These are phyloP conservation scores for Phania funesta DNA, from an alignment of 2,888 invertebrate species.

Conservation along the genomic window DNA sequence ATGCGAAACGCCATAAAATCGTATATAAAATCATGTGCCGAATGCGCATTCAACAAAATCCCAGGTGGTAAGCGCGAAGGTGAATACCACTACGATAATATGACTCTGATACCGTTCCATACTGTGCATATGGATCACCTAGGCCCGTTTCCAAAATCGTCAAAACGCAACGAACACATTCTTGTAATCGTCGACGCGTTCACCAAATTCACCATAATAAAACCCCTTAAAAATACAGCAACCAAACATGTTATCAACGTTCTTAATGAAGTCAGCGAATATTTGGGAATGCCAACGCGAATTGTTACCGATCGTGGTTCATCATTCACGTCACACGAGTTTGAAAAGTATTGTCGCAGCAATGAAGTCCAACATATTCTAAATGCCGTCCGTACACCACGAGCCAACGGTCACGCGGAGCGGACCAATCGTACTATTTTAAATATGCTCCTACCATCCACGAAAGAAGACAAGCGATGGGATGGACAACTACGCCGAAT, in stretches of 20 bases:
- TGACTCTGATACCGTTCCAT: constrained; percentile 10
- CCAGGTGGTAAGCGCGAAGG: neutral
- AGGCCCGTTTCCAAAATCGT: too few species aligned
- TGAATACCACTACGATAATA: neutral
- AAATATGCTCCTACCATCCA: constrained; percentile 45
- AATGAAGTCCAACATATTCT: constrained; percentile 70
- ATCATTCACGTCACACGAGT: too few species aligned
- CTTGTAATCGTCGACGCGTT: constrained; percentile 58
- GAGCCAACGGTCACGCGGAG: constrained; percentile 66
- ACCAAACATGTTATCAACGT: constrained; percentile 28
- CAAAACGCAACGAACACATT: constrained; percentile 48
- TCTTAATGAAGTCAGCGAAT: constrained; percentile 20
- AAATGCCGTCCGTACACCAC: constrained; percentile 69
- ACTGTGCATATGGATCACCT: neutral
- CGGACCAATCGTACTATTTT: constrained; percentile 47
- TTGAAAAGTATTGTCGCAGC: too few species aligned
- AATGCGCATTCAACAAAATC: neutral
- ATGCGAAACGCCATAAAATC: constrained; percentile 34
- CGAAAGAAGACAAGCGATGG: constrained; percentile 42
- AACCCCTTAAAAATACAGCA: constrained; percentile 44
- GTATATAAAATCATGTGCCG: neutral
- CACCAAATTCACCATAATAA: constrained; percentile 51
- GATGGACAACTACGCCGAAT: constrained; percentile 43
- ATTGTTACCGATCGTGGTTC: constrained; percentile 71
- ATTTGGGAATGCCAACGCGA: constrained; percentile 69